Conservation (phyloP, 2,888 invertebrate genomes). For the Lithophane semibrunnea region DNA sequence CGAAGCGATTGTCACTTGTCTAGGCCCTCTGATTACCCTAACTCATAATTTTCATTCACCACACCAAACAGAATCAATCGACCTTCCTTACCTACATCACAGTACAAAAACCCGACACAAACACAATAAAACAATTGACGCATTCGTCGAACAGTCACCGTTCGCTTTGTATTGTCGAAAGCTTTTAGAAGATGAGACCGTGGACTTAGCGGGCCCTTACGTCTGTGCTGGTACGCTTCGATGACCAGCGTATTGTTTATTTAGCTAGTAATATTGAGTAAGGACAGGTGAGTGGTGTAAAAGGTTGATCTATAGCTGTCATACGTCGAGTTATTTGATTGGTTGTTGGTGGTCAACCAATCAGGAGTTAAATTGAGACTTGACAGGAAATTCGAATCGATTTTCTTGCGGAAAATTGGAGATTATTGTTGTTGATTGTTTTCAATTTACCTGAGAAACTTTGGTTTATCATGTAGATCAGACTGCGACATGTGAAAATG, state of each 20-base stretch:
- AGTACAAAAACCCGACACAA: constrained; percentile 5
- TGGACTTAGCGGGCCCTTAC: constrained; percentile 23
- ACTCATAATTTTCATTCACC: neutral
- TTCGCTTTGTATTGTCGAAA: constrained; percentile 76
- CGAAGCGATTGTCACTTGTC: no score
- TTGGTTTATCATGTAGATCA: no score
- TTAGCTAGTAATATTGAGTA: constrained; percentile 43
- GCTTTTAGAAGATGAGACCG: constrained; percentile 83
- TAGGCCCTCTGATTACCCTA: neutral
- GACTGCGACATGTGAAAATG: no score
- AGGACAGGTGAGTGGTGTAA: neutral
- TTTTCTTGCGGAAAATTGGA: no score
- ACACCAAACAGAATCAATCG: neutral
- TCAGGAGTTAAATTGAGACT: neutral
- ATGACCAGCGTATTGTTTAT: constrained; percentile 52
- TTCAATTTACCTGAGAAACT: no score
- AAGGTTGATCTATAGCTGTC: constrained; percentile 1
- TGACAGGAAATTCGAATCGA: no score
- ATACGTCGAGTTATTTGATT: no score
- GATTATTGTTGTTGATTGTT: no score
- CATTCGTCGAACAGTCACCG: constrained; percentile 27
- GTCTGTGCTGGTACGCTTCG: constrained; percentile 17
- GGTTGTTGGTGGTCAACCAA: no score
- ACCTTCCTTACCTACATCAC: neutral
- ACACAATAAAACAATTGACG: constrained; percentile 45